Base-by-base conservation (phyloP, 1,140 invertebrate genomes). In the Pseudomyrmex sp. region DNA sequence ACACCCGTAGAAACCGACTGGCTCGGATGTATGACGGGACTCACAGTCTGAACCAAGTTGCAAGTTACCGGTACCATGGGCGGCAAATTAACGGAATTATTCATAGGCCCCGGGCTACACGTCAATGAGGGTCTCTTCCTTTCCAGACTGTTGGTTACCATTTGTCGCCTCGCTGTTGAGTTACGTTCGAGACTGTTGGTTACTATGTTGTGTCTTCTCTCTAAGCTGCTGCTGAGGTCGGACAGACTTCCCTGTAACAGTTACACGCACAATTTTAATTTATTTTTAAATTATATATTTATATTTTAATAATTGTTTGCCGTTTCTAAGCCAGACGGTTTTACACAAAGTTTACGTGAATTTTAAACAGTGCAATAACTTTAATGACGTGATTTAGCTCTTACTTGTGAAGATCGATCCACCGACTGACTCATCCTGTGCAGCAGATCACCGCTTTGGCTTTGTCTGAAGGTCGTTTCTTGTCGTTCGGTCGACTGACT, bases 131-230 rank as follows among this genome's bases (percentile, higher is more conserved):
- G 92, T 75, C 92, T 90, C 73, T 94, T 94, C 79, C 94, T 89
- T 69, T 94, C 94, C n/a, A 94, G 82, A 69, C 94, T 94, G 61
- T 93, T 94, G 0, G 93, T 94, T 0, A 91, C 85, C 77, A 93
- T 93, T 85, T 94, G 92, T 75, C 92, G 88, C 3, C 93, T 91
- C 0, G 91, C 73, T 1, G 93, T 94, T 12, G 93, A 94, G 72
- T 94, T 94, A 52, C 94, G 91, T 80, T 94, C 94, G 0, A 94
- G 90, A 52, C 93, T 94, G 63, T 94, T 94, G 0, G 93, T 94
- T 26, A 94, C 92, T 12, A 94, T 94, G n/a, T 94, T 91, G 83
- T 93, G 92, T 70, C 92, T 90, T 90, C 92, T 90, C 74, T 94
- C 94, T 46, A 94, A 59, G 68, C 92, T 94, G 1, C 93, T 93